Evolutionary conservation across 1,140 invertebrate genomes (phyloP), one percentile per base, ranked within the genome.

Genomic region (Hycleus cichorii): DNA sequence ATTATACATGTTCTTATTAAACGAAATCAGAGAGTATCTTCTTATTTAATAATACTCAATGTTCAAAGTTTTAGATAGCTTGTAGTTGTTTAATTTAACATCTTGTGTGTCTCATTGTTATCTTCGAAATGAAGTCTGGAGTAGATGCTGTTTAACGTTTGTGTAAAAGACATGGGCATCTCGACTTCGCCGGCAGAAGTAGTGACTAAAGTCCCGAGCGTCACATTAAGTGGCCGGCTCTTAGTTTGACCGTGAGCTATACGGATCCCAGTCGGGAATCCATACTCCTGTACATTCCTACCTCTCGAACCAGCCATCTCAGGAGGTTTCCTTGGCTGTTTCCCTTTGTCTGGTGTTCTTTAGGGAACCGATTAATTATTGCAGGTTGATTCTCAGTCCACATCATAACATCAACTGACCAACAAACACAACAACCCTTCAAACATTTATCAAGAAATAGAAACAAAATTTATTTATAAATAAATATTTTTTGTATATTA

Each of bases 241-340:
- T 71, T 72, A 69, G 70, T 72, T 73, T 71, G 71, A 70, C 69
- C 69, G 67, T 71, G 69, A 71, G 69, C 69, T 72, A 72, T 73
- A 67, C 64, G 62, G 62, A 61, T 69, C 69, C 67, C 68, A 62
- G 63, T 60, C 64, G 64, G 67, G 67, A 63, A 57, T 45, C 52
- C 52, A 55, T 55, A 55, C 44, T 46, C 40, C 40, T 53, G 44
- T 57, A 49, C 46, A 49, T 64, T 60, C 56, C 51, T 64, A 62
- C 62, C 57, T 64, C 66, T 65, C 57, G 52, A 66, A 64, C 56
- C 64, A 50, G 50, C 46, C 51, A 63, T 66, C 67, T 69, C 67
- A 63, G 62, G 67, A 67, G 67, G 64, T 57, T 56, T 64, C 48
- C 66, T 66, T 63, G 60, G 59, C 63, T 62, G 57, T 57, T 69